A percentile compares a stretch with the other conserved stretches of the same genome.
Conservation (phyloP, 2,888 invertebrate species). For the Metopia argyrocephala region DNA sequence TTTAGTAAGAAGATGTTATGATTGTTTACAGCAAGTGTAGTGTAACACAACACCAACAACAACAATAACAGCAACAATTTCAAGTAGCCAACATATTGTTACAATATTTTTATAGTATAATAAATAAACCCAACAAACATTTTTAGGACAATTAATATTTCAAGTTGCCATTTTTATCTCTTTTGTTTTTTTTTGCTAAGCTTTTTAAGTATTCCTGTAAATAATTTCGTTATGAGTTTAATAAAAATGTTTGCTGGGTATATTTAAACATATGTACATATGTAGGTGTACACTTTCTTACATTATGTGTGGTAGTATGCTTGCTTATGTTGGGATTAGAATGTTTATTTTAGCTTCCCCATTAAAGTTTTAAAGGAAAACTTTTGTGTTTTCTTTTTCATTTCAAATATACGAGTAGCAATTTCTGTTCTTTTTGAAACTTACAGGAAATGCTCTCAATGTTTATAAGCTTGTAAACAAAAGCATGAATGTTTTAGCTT, state of each 20-base stretch:
- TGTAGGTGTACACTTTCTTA: neutral
- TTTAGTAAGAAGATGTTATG: constrained; percentile 54
- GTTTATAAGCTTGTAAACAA: constrained; percentile 5
- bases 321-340: constrained; percentile 3
- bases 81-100: neutral
- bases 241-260: neutral
- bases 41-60: constrained; percentile 23
- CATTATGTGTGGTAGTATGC: neutral
- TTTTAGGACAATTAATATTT: neutral
- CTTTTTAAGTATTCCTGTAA: neutral
- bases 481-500: too few relatives aligned
- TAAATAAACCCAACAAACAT: neutral
- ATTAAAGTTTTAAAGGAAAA: constrained; percentile 18
- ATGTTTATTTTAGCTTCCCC: constrained; percentile 41
- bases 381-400: constrained; percentile 35
- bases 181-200: neutral
- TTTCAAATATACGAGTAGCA: constrained; percentile 39
- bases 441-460: neutral
- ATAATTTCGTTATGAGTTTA: neutral
- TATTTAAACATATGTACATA: neutral
- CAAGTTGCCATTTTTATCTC: neutral
- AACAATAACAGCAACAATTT: constrained; percentile 5
- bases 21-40: constrained; percentile 58
- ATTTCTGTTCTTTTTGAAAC: constrained; percentile 31
- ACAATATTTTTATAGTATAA: neutral